These are phyloP conservation scores for Neomorphus geoffroyi DNA, from an alignment of 2,797 vertebrate species.

Conservation along the genomic window DNA sequence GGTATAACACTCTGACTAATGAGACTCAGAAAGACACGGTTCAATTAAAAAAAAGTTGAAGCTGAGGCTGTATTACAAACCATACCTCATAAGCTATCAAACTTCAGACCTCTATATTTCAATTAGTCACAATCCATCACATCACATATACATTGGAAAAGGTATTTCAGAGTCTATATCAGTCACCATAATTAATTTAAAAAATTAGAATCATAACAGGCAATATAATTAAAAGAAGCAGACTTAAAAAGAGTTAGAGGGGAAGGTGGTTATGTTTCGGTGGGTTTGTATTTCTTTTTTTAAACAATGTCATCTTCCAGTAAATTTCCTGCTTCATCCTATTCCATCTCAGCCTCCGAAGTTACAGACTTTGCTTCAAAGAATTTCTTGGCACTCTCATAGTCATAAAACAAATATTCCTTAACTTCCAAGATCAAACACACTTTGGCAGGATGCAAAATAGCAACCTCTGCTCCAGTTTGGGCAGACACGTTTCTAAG, in stretches of 20 bases:
- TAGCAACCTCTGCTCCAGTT: conserved; percentile 53
- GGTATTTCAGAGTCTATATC: conserved; percentile 2
- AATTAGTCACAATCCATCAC: conserved; percentile 41
- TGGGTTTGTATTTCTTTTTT: not conserved
- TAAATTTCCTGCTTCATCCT: conserved; percentile 63
- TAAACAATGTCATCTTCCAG: conserved; percentile 42
- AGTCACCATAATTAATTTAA: conserved; percentile 47
- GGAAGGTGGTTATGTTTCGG: not conserved
- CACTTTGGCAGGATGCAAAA: conserved; percentile 43
- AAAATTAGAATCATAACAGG: conserved; percentile 43
- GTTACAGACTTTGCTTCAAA: conserved; percentile 63
- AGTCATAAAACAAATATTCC: conserved; percentile 70
- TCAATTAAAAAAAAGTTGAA: not conserved
- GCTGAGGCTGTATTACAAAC: not conserved
- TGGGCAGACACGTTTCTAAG: conserved; percentile 17
- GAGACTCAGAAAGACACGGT: not conserved
- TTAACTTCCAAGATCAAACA: conserved; percentile 65
- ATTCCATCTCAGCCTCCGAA: conserved; percentile 57
- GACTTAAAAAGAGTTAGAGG: conserved; percentile 12
- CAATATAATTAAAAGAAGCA: conserved; percentile 38
- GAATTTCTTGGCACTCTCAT: conserved; percentile 59
- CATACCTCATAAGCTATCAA: not conserved
- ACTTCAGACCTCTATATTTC: conserved; percentile 31
- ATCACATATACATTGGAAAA: not conserved
- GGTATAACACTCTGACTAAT: not conserved